Conservation (phyloP, 2,888 invertebrate genomes). For the Zygothrica quintamaculata region DNA sequence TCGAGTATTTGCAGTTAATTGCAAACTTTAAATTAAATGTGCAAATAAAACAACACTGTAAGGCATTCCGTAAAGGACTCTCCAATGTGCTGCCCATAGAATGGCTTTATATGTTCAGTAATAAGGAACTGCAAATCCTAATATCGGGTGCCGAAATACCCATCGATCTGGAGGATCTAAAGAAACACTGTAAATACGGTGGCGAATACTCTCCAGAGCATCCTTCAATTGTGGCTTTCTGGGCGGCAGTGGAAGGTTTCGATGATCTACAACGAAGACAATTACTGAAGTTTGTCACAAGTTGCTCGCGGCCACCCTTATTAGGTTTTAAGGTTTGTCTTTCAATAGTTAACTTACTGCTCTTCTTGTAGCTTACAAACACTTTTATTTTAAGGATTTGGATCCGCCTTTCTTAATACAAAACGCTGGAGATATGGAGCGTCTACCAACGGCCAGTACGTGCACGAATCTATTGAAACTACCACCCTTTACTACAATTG, state of each 20-base stretch:
- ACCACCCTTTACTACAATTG: constrained; percentile 93
- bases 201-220: constrained; percentile 94
- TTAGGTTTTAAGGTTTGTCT: constrained; percentile 95
- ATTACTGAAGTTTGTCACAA: constrained; percentile 98
- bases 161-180: constrained; percentile 95
- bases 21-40: constrained; percentile 98
- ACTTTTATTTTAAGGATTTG: constrained; percentile 88
- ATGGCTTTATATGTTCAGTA: constrained; percentile 97
- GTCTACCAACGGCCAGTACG: constrained; percentile 98
- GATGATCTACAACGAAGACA: constrained; percentile 93
- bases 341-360: not conserved
- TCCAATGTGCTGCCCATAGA: constrained; percentile 95
- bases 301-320: constrained; percentile 97
- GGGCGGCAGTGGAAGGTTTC: constrained; percentile 94
- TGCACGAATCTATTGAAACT: constrained; percentile 99
- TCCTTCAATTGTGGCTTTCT: constrained; percentile 94
- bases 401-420: constrained; percentile 99
- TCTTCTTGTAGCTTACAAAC: not conserved
- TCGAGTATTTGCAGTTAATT: constrained; percentile 98
- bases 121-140: constrained; percentile 97
- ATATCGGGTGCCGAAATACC: constrained; percentile 98
- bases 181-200: constrained; percentile 93
- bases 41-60: constrained; percentile 94
- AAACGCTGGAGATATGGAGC: constrained; percentile 94
- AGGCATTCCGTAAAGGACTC: constrained; percentile 94